Conservation (phyloP, 2,888 invertebrate species). For the Xestia c-nigrum region DNA sequence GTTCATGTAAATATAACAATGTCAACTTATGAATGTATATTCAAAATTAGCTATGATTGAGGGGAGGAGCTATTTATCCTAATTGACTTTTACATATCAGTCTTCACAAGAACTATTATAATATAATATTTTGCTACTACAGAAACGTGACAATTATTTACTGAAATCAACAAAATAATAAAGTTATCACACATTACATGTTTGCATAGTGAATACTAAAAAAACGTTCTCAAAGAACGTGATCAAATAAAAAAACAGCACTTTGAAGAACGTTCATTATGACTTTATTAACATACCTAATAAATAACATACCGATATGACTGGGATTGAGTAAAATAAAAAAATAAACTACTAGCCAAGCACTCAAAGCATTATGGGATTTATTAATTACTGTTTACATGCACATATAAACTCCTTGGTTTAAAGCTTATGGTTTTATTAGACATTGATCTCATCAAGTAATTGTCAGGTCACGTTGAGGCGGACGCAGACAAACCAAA, state of each 20-base stretch:
- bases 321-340: conserved; percentile 9
- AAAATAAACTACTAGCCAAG: background rate
- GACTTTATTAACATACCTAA: background rate
- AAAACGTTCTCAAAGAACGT: background rate
- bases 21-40: conserved; percentile 26
- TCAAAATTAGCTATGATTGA: conserved; percentile 37
- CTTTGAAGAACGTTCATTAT: background rate
- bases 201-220: background rate
- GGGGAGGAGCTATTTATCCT: conserved; percentile 62
- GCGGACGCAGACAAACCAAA: conserved; percentile 54
- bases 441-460: conserved; percentile 43
- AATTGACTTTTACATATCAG: conserved; percentile 71
- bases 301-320: background rate
- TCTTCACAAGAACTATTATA: conserved; percentile 65
- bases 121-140: conserved; percentile 56
- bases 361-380: background rate
- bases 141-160: conserved; percentile 54
- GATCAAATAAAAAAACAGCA: conserved; percentile 3
- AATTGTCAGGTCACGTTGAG: conserved; percentile 35
- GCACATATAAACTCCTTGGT: background rate
- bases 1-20: conserved; percentile 39
- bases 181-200: background rate
- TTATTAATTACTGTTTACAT: background rate
- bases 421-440: background rate
- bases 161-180: conserved; percentile 16